These are phyloP conservation scores for Turritopsis rubra DNA, from an alignment of 30 jellyfish, hydroid and myxozoan species.

Conservation along the genomic window DNA sequence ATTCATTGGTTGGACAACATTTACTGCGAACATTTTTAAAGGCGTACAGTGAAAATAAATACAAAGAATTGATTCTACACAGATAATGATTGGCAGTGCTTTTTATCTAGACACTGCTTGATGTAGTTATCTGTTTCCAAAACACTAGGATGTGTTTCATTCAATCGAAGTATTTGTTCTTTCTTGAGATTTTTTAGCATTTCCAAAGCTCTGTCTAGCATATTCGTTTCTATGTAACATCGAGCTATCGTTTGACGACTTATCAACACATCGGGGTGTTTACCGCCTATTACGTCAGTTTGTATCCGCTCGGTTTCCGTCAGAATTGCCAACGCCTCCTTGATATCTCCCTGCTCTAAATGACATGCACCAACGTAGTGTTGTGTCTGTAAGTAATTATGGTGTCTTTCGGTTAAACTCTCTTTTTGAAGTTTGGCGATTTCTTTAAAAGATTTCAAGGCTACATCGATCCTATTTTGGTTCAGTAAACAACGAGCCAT, in stretches of 20 bases:
- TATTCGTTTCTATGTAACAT: not conserved
- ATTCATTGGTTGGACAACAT: too few species aligned
- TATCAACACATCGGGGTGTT: not conserved
- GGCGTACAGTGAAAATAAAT: too few species aligned
- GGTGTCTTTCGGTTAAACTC: not conserved
- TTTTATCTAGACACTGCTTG: not conserved
- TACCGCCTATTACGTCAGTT: not conserved
- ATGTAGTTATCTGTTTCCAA: not conserved
- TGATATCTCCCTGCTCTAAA: not conserved
- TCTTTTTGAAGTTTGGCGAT: not conserved
- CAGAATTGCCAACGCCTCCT: not conserved
- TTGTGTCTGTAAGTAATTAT: not conserved
- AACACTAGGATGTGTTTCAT: not conserved
- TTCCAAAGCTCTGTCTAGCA: not conserved
- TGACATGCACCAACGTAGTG: not conserved
- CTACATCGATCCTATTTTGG: not conserved
- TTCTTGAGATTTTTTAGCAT: not conserved
- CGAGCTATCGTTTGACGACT: not conserved
- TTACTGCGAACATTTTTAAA: too few species aligned
- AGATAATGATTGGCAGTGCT: too few species aligned
- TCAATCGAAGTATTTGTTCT: not conserved
- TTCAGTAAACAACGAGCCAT: not conserved
- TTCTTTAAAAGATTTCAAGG: not conserved
- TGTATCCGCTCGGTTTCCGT: not conserved
- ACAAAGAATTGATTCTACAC: not conserved